Evolutionary conservation across 2,797 vertebrate species (phyloP), one percentile per base, ranked within the genome.

Genomic region (Sebastes melanostomus): DNA sequence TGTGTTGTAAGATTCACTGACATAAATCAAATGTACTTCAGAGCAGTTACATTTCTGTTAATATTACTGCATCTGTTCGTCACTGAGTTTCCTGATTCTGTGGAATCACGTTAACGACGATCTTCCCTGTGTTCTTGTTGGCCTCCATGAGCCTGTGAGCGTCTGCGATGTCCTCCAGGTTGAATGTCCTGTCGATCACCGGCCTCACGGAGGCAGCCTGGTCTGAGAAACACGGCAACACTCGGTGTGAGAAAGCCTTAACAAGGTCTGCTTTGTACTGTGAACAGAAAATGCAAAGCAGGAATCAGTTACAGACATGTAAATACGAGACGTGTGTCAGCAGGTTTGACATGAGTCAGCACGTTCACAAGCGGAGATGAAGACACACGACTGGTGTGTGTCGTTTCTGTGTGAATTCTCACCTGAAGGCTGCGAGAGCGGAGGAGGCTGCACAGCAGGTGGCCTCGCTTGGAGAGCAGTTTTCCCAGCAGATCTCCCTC

Each of bases 251-350:
- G 92, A 97, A 98, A 36, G 94, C 89, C 60, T 87, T 89, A 29
- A 97, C 95, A 83, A 98, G 93, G 27, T 88, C 90, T 3, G 95
- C 93, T 93, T 98, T 98, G 86, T 97, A 97, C 96, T 97, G 87
- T 11, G 14, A n/a, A 70, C 58, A 10, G 32, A 79, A 72, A 14
- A 84, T 13, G 56, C 36, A 66, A 55, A 75, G 42, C 13, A 65
- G 20, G 1, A 34, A 60, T 29, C 0, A 24, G 62, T 58, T 25
- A 32, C 56, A 58, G 20, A 52, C 2, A 11, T 55, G 20, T 20
- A 29, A 61, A 74, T n/a, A 32, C 55, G 36, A 29, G 11, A 70
- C 6, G 22, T 16, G 55, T 30, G 63, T 60, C 30, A 27, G 60
- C 42, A 8, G 4, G 62, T n/a, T 29, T 8, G 14, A 30, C 14